A percentile compares a stretch with the other conserved stretches of the same genome.
Conservation (phyloP, 2,113 vertebrate species). For the Tretioscincus oriximinensis region DNA sequence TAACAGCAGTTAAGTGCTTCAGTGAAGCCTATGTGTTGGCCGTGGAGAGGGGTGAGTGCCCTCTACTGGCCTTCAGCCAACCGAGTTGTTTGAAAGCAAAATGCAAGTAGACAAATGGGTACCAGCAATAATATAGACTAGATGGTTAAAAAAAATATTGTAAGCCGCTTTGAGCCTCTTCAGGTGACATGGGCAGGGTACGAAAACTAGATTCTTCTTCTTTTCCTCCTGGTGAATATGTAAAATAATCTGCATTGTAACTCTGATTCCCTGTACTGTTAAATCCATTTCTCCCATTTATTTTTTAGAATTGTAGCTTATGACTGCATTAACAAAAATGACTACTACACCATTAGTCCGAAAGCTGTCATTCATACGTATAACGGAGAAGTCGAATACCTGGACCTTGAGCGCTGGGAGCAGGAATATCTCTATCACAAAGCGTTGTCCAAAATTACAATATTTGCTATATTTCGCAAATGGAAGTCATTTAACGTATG, state of each 20-base stretch:
- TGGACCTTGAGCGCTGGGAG: slow-evolving; percentile 73
- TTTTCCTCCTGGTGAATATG: background rate
- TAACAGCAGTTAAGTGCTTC: background rate
- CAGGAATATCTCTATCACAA: slow-evolving; percentile 74
- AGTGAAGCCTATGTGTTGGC: too few species aligned
- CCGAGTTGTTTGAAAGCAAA: too few species aligned
- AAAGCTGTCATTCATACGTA: slow-evolving; percentile 67
- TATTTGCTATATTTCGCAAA: slow-evolving; percentile 79
- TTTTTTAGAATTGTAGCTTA: slow-evolving; percentile 72
- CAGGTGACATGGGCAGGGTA: too few species aligned
- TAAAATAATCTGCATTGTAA: background rate
- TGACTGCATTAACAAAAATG: slow-evolving; percentile 71
- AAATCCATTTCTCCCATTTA: slow-evolving; percentile 10
- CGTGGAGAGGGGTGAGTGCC: too few species aligned
- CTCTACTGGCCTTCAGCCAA: too few species aligned
- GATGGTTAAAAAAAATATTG: too few species aligned
- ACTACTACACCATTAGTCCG: slow-evolving; percentile 76
- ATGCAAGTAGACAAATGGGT: too few species aligned
- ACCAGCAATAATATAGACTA: too few species aligned
- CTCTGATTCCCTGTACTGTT: background rate
- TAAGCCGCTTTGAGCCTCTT: too few species aligned
- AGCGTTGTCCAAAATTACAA: slow-evolving; percentile 76
- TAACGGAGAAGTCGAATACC: slow-evolving; percentile 61
- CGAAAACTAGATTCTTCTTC: too few species aligned
- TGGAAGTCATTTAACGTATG: slow-evolving; percentile 82